Base-by-base conservation (phyloP, 2,888 invertebrate species). In the Sepioteuthis lessoniana region DNA sequence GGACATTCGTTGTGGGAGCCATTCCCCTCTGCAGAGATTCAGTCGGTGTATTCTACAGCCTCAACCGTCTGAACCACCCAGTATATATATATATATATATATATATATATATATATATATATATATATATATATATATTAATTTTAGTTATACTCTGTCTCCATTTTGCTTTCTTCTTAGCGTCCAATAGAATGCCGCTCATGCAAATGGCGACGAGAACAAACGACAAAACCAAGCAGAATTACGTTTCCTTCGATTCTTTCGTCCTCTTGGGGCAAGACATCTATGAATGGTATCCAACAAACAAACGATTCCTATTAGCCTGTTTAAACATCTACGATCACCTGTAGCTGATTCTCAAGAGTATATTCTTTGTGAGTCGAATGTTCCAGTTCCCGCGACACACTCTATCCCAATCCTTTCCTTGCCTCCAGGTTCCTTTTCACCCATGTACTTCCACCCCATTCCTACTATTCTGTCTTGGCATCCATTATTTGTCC, bases 301-400 rank as follows among this genome's bases (percentile, higher is more conserved):
- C 76, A n/a, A n/a, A n/a, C 76, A 35, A 76, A 7, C 76, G 16
- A n/a, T n/a, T 76, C 76, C 76, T 76, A 35, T 76, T 76, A 76
- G 76, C n/a, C 35, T 76, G 76, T 76, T 76, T 76, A 76, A 76
- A 76, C 76, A 76, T 76, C n/a, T 76, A 76, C 76, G 76, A n/a
- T 76, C 76, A 76, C 76, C 76, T 76, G 76, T 76, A 76, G 76
- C 76, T 35, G 76, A 76, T n/a, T 76, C 76, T 76, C 19, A 4
- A 35, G 76, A 76, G 76, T 35, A n/a, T n/a, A 19, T n/a, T 13
- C 35, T 76, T 76, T 76, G 76, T 76, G n/a, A 19, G n/a, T 10
- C n/a, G 76, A 76, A n/a, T 76, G n/a, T 0, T 76, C 76, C 76
- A 76, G 76, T 76, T 76, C n/a, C 76, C 76, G 35, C 13, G 76